phyloP scores from a whole-genome alignment of 2,888 invertebrate genomes.

The Dorcus parallelipipedus region DNA sequence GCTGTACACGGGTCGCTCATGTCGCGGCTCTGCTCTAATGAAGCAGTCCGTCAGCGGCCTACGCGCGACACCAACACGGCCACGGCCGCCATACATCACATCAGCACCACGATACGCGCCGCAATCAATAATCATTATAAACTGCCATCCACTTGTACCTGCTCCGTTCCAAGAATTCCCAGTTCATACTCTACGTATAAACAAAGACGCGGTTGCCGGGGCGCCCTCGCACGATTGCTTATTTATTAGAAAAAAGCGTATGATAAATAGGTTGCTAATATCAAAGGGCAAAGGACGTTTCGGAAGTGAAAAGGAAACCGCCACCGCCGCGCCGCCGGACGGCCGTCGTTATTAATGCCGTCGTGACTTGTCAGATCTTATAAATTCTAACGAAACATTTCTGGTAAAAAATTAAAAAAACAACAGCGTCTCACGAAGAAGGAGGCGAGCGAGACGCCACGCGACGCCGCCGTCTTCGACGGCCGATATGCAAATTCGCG shows the following conservation, averaged over 20 bases:
- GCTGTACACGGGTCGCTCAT: constrained; percentile 47
- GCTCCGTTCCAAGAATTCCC: too few species aligned
- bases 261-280: too few species aligned
- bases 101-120: constrained; percentile 33
- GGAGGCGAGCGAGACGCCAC: constrained; percentile 20
- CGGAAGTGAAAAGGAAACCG: too few species aligned
- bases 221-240: too few species aligned
- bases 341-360: neutral
- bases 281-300: too few species aligned
- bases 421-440: constrained; percentile 4
- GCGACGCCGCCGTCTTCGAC: constrained; percentile 22
- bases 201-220: too few species aligned
- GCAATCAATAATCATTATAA: constrained; percentile 37
- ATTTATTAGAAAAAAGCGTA: too few species aligned
- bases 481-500: constrained; percentile 31
- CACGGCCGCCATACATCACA: constrained; percentile 37
- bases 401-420: constrained; percentile 1
- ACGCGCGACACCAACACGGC: constrained; percentile 29
- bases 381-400: neutral
- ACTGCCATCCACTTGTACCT: constrained; percentile 31
- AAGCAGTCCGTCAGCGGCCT: constrained; percentile 48
- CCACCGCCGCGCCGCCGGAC: too few species aligned
- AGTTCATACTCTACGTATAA: too few species aligned
- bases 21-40: constrained; percentile 44
- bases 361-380: constrained; percentile 6